Percentiles rank a stretch among this genome's conserved stretches.
Evolutionary conservation across 2,113 vertebrate genomes (phyloP).

Genomic region (Bagarius yarrelli): DNA sequence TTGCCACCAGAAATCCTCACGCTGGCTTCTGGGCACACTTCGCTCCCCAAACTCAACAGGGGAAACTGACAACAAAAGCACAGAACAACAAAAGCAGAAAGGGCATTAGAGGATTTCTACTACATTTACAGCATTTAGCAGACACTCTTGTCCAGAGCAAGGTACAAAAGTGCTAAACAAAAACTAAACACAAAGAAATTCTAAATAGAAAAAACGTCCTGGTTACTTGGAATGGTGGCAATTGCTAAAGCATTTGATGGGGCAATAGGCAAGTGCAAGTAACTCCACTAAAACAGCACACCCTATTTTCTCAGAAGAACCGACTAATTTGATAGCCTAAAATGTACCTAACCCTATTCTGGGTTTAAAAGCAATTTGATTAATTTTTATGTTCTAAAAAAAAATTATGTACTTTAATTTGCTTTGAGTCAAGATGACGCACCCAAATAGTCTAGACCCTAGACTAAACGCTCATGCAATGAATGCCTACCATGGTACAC

Average conservation of each 20-base stretch:
- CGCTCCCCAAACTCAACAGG: conserved; percentile 79
- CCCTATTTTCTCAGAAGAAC: not conserved
- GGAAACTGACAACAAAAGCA: conserved; percentile 68
- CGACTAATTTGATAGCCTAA: not conserved
- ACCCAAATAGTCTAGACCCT: not conserved
- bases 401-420: no score
- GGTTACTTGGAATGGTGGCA: not conserved
- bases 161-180: no score
- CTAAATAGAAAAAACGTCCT: not conserved
- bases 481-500: not conserved
- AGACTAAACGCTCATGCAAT: not conserved
- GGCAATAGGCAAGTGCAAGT: not conserved
- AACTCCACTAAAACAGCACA: not conserved
- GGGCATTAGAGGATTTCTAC: not conserved
- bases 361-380: not conserved
- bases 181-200: not conserved
- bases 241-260: not conserved
- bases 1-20: conserved; percentile 94
- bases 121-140: no score
- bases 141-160: no score
- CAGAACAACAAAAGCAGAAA: conserved; percentile 39
- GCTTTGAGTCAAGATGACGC: no score
- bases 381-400: no score
- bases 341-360: not conserved
- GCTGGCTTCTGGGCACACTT: conserved; percentile 79